A percentile compares a stretch with the other conserved stretches of the same genome.
These are phyloP conservation scores for Itoplectis maculator DNA, from an alignment of 2,888 invertebrate genomes.

Conservation along the genomic window DNA sequence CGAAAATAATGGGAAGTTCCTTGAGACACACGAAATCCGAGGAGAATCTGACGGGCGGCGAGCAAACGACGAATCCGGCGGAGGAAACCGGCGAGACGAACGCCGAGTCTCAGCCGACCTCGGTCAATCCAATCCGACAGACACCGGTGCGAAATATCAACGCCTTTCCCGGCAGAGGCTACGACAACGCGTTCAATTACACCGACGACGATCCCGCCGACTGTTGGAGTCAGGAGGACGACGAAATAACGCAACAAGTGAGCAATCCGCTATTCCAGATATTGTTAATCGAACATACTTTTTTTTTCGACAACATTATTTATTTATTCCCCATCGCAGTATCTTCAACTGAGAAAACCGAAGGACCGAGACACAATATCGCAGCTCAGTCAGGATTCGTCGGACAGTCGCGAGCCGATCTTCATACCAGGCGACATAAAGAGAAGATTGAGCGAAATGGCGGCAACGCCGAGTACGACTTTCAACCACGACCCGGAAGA, in stretches of 20 bases:
- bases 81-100: conserved; percentile 77
- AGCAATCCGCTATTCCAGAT: conserved; percentile 49
- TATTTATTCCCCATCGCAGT: conserved; percentile 84
- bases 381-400: conserved; percentile 94
- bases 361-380: conserved; percentile 93
- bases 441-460: conserved; percentile 92
- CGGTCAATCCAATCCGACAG: conserved; percentile 75
- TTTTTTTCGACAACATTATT: too few species aligned
- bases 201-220: conserved; percentile 88
- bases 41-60: conserved; percentile 91
- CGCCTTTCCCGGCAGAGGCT: conserved; percentile 76
- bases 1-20: conserved; percentile 93
- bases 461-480: conserved; percentile 86
- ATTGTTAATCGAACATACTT: background rate
- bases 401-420: conserved; percentile 88
- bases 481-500: conserved; percentile 98
- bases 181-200: conserved; percentile 81
- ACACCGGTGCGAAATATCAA: conserved; percentile 82
- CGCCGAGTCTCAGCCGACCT: conserved; percentile 72
- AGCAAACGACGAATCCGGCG: conserved; percentile 80
- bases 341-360: conserved; percentile 88
- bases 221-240: conserved; percentile 98
- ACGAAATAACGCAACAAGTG: conserved; percentile 94
- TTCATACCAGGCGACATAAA: conserved; percentile 92
- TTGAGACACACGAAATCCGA: conserved; percentile 97